Evolutionary conservation across 1,140 invertebrate species (phyloP), one percentile per base, ranked within the genome.

Genomic region (Diorhabda sublineata): DNA sequence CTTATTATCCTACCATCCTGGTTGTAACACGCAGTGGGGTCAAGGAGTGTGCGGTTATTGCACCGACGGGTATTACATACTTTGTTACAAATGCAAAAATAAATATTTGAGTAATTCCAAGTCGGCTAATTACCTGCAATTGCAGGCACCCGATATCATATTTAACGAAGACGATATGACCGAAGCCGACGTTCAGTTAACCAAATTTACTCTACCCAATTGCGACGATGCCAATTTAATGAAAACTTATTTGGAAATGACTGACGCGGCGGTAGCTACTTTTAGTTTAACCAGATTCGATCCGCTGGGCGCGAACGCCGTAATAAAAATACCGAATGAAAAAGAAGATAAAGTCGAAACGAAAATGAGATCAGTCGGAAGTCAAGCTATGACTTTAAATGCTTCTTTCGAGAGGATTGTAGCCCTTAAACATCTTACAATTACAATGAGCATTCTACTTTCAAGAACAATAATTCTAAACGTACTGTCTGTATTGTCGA

Each of bases 401-500:
- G 79, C 81, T 3, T 78, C 83, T 41, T 75, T 77, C 42, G 85
- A 87, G 71, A 74, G 87, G 66, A 82, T 85, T 41, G 70, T 81
- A 58, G 86, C 86, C 3, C 75, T 88, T 7, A 80, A 83, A 43
- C 82, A 85, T 71, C 81, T 84, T 5, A 84, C 83, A 4, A 76
- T 77, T 56, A 83, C 84, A 3, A 81, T 84, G 45, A 83, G 87
- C 70, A 84, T 88, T 3, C 80, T 86, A 52, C 78, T 88, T 52
- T 85, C 86, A 4, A 77, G 88, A 41, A 81, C 82, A 57, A 82
- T 88, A 5, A 82, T 88, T 5, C 83, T 88, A 71, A 83, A 84
- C 69, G 81, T 84, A 3, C 77, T 89, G 0, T 83, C 84, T 2
- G 79, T 87, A 3, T 78, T 89, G 3, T 85, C 86, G 42, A 78